Evolutionary conservation across 2,797 vertebrate genomes (phyloP).

Genomic region (Artibeus jamaicensis): DNA sequence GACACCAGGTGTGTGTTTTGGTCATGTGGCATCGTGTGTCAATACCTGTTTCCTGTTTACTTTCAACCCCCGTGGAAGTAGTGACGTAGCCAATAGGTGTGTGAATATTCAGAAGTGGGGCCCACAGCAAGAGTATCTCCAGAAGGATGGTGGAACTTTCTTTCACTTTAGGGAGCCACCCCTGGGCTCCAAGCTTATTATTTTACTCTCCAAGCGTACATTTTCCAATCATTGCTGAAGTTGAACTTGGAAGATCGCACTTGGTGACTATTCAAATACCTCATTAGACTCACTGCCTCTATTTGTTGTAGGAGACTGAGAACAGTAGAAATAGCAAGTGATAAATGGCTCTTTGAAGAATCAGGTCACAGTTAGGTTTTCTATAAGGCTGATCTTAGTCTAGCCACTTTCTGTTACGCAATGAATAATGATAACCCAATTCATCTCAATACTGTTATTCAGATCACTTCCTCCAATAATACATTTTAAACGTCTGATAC

Average conservation of each 20-base stretch:
- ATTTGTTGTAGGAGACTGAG: not conserved
- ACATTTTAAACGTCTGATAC: not conserved
- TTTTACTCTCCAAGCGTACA: not conserved
- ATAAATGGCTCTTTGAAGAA: not conserved
- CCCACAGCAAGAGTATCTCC: not conserved
- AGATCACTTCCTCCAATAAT: not conserved
- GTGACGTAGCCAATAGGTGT: no score
- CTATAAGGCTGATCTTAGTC: not conserved
- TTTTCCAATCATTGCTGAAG: not conserved
- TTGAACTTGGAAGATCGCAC: not conserved
- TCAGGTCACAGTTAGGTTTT: not conserved
- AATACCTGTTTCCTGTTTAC: not conserved
- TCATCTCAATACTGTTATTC: not conserved
- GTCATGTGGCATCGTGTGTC: not conserved
- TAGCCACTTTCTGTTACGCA: not conserved
- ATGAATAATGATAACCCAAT: not conserved
- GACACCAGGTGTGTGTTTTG: not conserved
- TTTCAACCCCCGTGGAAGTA: not conserved
- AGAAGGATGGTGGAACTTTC: not conserved
- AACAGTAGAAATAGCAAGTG: conserved; percentile 4
- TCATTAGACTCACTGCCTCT: not conserved
- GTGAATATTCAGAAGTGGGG: not conserved
- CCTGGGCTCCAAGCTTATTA: not conserved
- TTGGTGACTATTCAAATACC: conserved; percentile 15
- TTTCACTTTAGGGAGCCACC: not conserved